Conservation (phyloP, 2,797 vertebrate genomes). For the Hydrolagus colliei region DNA sequence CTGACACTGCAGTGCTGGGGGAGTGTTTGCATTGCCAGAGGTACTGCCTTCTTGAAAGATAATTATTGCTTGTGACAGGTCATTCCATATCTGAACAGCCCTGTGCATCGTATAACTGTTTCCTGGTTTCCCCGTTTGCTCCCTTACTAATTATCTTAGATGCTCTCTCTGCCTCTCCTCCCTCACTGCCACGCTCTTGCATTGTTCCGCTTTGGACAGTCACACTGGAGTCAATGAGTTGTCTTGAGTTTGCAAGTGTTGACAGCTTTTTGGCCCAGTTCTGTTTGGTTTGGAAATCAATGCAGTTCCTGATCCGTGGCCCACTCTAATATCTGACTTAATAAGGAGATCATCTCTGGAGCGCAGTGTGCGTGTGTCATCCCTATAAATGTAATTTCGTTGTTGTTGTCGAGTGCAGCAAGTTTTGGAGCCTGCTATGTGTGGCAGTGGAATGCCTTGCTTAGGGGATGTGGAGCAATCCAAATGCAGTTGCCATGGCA, state of each 20-base stretch:
- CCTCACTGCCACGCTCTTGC: not conserved
- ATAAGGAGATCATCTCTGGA: conserved; percentile 11
- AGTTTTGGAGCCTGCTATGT: conserved; percentile 12
- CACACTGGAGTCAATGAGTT: not conserved
- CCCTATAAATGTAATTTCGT: too few species aligned
- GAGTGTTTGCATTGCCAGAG: too few species aligned
- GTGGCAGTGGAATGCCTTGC: not conserved
- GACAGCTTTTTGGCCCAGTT: not conserved
- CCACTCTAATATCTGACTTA: not conserved
- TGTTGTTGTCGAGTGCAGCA: not conserved
- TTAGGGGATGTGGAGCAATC: not conserved
- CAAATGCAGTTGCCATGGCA: not conserved
- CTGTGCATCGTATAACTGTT: too few species aligned
- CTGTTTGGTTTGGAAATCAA: conserved; percentile 10
- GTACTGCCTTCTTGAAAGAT: too few species aligned
- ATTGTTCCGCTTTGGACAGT: not conserved
- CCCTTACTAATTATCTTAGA: too few species aligned
- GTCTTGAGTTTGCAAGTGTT: not conserved
- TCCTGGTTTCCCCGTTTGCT: too few species aligned
- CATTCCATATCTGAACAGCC: too few species aligned
- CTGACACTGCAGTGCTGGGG: too few species aligned
- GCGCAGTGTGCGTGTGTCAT: not conserved
- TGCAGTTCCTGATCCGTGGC: not conserved
- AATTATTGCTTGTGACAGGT: too few species aligned
- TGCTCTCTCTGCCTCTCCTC: too few species aligned